Conservation (phyloP, 2,113 vertebrate genomes). For the Corythoichthys intestinalis region DNA sequence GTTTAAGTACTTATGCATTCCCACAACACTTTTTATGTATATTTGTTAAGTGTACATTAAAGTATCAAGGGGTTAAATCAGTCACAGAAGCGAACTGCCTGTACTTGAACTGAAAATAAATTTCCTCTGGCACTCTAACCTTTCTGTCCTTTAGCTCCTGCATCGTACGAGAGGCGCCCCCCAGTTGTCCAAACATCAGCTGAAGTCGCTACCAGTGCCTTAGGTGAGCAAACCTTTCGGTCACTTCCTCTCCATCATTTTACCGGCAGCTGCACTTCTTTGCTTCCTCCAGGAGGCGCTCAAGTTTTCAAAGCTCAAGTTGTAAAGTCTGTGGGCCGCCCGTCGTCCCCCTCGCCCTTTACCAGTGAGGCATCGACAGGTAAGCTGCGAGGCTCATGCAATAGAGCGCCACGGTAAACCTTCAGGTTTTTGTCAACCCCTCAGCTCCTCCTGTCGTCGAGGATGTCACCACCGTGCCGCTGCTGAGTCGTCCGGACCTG, state of each 20-base stretch:
- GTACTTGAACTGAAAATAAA: too few relatives aligned
- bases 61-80: too few relatives aligned
- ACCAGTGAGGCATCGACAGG: conserved; percentile 19
- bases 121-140: neutral
- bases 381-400: neutral
- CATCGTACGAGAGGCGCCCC: conserved; percentile 33
- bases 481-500: conserved; percentile 70
- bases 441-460: conserved; percentile 18
- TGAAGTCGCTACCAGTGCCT: neutral
- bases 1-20: too few relatives aligned
- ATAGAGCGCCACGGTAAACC: too few relatives aligned
- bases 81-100: too few relatives aligned
- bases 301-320: conserved; percentile 63
- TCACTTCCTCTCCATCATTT: neutral
- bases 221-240: neutral
- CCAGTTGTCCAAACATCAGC: conserved; percentile 33
- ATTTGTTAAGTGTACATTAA: too few relatives aligned
- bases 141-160: conserved; percentile 34
- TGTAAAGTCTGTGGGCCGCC: conserved; percentile 46
- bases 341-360: conserved; percentile 61
- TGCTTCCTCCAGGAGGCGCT: conserved; percentile 33
- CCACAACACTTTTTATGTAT: too few relatives aligned
- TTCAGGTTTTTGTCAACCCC: neutral
- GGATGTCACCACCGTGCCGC: conserved; percentile 55
- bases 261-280: neutral